Percentiles rank a stretch among this genome's conserved stretches.
phyloP scores from a whole-genome alignment of 2,113 vertebrate species.

The Galbula dea region DNA sequence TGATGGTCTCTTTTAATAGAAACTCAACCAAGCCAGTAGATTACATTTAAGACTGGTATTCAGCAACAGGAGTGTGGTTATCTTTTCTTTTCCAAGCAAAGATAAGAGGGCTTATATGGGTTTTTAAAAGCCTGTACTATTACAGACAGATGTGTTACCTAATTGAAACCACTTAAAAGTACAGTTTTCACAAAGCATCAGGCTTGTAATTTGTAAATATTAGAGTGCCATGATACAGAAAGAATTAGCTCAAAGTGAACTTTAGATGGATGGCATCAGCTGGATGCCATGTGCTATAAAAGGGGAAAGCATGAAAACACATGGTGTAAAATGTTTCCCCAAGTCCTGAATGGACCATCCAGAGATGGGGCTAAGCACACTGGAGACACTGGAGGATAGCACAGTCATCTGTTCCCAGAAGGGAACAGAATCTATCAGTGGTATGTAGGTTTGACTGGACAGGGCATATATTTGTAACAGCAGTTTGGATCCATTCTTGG shows the following conservation, averaged over 20 bases:
- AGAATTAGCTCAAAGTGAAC: neutral
- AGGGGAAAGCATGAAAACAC: neutral
- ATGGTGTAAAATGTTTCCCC: neutral
- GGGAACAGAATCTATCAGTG: neutral
- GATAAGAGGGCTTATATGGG: neutral
- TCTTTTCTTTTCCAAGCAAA: neutral
- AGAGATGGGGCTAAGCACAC: neutral
- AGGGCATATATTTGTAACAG: accelerated
- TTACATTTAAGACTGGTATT: neutral
- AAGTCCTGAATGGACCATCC: neutral
- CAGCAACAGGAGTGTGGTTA: neutral
- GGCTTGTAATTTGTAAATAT: neutral
- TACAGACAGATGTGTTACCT: neutral
- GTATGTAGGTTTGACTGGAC: neutral
- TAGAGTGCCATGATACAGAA: neutral
- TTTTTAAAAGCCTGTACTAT: neutral
- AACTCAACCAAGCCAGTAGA: neutral
- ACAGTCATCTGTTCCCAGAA: neutral
- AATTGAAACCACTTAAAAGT: neutral
- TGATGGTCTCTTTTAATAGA: neutral
- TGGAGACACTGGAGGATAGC: neutral
- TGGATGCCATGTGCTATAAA: neutral
- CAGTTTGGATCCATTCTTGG: neutral
- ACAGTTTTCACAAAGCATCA: neutral
- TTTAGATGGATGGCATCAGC: neutral